These are phyloP conservation scores for Zoanthus gigantus DNA, from an alignment of 92 coral and sea anemone species.

Conservation along the genomic window DNA sequence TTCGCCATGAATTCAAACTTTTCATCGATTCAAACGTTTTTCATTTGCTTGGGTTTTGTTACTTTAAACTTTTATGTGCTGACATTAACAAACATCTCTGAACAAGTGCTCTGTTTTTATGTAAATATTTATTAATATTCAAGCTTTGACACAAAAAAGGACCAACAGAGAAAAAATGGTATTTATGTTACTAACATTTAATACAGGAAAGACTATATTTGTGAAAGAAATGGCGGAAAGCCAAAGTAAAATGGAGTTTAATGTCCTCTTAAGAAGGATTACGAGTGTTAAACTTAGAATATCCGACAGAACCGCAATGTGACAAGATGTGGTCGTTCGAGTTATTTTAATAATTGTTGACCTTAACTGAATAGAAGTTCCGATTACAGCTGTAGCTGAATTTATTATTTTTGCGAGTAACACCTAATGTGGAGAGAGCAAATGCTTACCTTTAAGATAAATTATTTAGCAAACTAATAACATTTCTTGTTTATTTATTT, in stretches of 20 bases:
- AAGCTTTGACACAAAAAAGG: conserved; percentile 32
- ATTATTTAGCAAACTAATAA: neutral
- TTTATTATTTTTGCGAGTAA: neutral
- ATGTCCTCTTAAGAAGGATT: conserved; percentile 14
- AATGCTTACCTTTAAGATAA: neutral
- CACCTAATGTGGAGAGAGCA: neutral
- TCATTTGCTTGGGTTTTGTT: conserved; percentile 58
- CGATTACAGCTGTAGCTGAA: conserved; percentile 24
- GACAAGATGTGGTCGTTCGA: neutral
- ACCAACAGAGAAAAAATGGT: conserved; percentile 57
- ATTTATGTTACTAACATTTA: conserved; percentile 57
- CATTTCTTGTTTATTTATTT: neutral
- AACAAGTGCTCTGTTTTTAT: conserved; percentile 62
- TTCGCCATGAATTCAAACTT: neutral
- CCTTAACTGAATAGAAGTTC: conserved; percentile 14
- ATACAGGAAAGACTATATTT: conserved; percentile 33
- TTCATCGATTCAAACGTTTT: neutral
- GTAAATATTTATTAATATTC: conserved; percentile 66
- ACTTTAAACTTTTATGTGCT: conserved; percentile 65
- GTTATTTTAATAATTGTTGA: conserved; percentile 19
- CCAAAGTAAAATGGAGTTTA: conserved; percentile 39
- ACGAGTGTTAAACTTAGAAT: neutral
- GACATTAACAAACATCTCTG: conserved; percentile 48
- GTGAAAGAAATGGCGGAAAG: conserved; percentile 11
- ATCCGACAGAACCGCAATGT: too few relatives aligned